Evolutionary conservation across 1,140 invertebrate genomes (phyloP).

Genomic region (Drosophila carrolli): DNA sequence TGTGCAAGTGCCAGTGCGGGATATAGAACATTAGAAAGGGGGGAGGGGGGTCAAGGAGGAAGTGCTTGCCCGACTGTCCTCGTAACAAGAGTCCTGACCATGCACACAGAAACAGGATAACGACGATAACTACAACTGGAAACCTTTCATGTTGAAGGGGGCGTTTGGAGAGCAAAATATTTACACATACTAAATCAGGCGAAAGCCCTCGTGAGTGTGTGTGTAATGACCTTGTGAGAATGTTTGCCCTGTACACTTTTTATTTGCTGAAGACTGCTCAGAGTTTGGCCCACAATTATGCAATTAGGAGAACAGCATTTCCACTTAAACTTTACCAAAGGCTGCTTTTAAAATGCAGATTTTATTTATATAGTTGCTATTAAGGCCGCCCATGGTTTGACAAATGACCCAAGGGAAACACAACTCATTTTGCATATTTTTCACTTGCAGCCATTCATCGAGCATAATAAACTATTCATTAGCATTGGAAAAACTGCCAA

Average conservation of each 20-base stretch:
- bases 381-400: conserved; percentile 20
- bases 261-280: conserved; percentile 15
- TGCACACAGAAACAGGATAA: conserved; percentile 49
- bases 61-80: conserved; percentile 40
- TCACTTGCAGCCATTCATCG: conserved; percentile 35
- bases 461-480: conserved; percentile 60
- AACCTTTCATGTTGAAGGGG: conserved; percentile 56
- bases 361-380: neutral
- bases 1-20: conserved; percentile 11
- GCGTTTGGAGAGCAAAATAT: conserved; percentile 73
- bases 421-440: conserved; percentile 23
- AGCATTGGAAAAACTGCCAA: conserved; percentile 48
- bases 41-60: neutral
- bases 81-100: conserved; percentile 71
- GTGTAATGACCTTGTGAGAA: conserved; percentile 49
- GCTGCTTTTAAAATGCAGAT: neutral
- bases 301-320: conserved; percentile 21
- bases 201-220: conserved; percentile 20
- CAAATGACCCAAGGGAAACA: conserved; percentile 22
- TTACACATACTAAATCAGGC: conserved; percentile 77
- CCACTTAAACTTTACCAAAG: neutral
- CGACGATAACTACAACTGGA: conserved; percentile 48
- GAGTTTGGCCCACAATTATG: conserved; percentile 36
- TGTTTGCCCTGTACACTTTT: conserved; percentile 37
- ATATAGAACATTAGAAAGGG: conserved; percentile 3